Base-by-base conservation (phyloP, 2,888 invertebrate species). In the Flabesymbios commensalis region DNA sequence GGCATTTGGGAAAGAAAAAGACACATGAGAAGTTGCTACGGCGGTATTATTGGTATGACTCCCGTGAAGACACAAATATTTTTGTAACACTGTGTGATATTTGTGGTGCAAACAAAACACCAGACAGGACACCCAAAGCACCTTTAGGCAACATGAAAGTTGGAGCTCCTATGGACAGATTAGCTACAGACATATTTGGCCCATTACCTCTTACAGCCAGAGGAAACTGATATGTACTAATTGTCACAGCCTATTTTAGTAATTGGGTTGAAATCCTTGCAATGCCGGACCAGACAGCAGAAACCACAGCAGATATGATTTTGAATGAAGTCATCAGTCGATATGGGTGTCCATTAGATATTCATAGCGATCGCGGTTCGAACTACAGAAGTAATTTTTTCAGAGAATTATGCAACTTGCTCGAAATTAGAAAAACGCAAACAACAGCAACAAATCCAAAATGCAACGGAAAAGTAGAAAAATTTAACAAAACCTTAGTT, bases 361-460 rank as follows among this genome's bases (percentile, higher is more conserved):
- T 68, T 22, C 69, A 65, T 32, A 47, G 56, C 36, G 69, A 69
- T 26, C 67, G 62, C 32, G 69, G 69, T 1, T 4, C 54, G 10
- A 62, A 62, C 19, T 68, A 62, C 57, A 61, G 68, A 43, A 66
- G 64, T 51, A 26, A 53, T 42, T 10, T 66, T n/a, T 68, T 70
- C 28, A 7, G 32, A 72, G 73, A 53, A 65, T 64, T 43, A 69
- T 70, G 67, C 51, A 7, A n/a, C n/a, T n/a, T n/a, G n/a, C n/a
- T n/a, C n/a, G n/a, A n/a, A n/a, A n/a, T n/a, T n/a, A n/a, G n/a
- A n/a, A n/a, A n/a, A n/a, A n/a, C n/a, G n/a, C n/a, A n/a, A n/a
- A n/a, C n/a, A n/a, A n/a, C n/a, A n/a, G n/a, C n/a, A n/a, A n/a
- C n/a, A n/a, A n/a, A n/a, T n/a, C n/a, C n/a, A n/a, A n/a, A n/a